phyloP scores from a whole-genome alignment of 1,140 invertebrate genomes.

The Stenopsyche tienmushanensis region DNA sequence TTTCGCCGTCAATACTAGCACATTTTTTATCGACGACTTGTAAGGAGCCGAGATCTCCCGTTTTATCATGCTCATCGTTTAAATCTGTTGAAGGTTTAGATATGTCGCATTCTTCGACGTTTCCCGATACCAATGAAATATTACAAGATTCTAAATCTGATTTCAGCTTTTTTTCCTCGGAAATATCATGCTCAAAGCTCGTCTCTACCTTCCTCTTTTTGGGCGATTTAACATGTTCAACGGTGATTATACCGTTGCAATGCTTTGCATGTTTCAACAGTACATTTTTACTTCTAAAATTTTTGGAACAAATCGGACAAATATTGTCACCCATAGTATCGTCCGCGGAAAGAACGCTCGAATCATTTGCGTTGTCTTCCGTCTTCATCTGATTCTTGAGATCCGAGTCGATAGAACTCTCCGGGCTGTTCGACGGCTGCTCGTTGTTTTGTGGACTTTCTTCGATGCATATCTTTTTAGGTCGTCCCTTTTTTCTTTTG shows the following conservation, averaged over 20 bases:
- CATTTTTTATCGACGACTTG: background rate
- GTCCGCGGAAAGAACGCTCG: conserved; percentile 54
- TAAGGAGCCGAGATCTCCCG: too few species aligned
- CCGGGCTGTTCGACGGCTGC: conserved; percentile 42
- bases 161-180: conserved; percentile 1
- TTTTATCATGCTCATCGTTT: background rate
- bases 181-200: background rate
- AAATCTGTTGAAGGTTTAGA: background rate
- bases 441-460: conserved; percentile 42
- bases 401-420: conserved; percentile 45
- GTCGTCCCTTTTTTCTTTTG: conserved; percentile 38
- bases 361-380: conserved; percentile 47
- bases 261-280: conserved; percentile 57
- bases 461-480: conserved; percentile 48
- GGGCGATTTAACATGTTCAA: conserved; percentile 30
- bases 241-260: conserved; percentile 48
- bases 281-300: conserved; percentile 54
- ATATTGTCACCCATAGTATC: conserved; percentile 45
- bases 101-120: background rate
- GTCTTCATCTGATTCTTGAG: conserved; percentile 42
- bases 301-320: conserved; percentile 54
- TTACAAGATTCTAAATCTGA: too few species aligned
- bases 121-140: background rate
- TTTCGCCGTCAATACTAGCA: background rate
- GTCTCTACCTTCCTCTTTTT: conserved; percentile 22